phyloP scores from a whole-genome alignment of 92 coral and sea anemone species.

The Chrysogorgia sp. region DNA sequence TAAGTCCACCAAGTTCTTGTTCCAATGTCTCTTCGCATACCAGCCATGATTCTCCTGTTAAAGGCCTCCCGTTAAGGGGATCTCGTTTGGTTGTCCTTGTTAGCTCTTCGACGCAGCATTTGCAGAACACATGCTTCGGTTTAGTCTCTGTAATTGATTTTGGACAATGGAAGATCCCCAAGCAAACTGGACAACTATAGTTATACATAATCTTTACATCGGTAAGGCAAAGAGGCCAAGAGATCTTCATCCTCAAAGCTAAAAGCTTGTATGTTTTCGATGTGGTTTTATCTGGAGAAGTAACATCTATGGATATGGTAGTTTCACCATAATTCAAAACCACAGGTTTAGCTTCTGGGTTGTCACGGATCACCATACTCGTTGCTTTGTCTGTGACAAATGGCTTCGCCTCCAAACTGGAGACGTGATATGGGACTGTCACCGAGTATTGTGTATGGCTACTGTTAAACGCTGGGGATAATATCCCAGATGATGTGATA shows the following conservation, averaged over 20 bases:
- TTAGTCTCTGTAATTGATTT: slow-evolving; percentile 72
- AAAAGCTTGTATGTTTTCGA: slow-evolving; percentile 61
- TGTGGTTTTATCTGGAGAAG: slow-evolving; percentile 79
- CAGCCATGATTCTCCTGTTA: slow-evolving; percentile 78
- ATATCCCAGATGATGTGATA: slow-evolving; percentile 66
- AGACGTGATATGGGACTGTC: slow-evolving; percentile 60
- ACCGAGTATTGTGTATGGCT: slow-evolving; percentile 59
- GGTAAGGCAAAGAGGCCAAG: slow-evolving; percentile 61
- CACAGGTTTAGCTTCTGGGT: slow-evolving; percentile 61
- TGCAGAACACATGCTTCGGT: slow-evolving; percentile 87
- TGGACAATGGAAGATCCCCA: slow-evolving; percentile 77
- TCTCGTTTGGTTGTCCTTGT: slow-evolving; percentile 91
- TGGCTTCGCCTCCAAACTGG: slow-evolving; percentile 67
- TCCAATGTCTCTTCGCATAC: slow-evolving; percentile 75
- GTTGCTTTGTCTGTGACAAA: slow-evolving; percentile 82
- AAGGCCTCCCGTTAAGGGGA: slow-evolving; percentile 76
- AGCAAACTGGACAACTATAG: slow-evolving; percentile 83
- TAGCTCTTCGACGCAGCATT: slow-evolving; percentile 81
- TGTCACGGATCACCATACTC: slow-evolving; percentile 64
- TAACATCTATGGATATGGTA: slow-evolving; percentile 73
- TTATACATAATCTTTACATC: slow-evolving; percentile 51
- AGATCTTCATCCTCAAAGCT: slow-evolving; percentile 63
- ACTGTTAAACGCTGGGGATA: slow-evolving; percentile 72
- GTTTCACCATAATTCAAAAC: slow-evolving; percentile 82
- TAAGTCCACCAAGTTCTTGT: slow-evolving; percentile 56